These are phyloP conservation scores for Cynopterus brachyotis DNA, from an alignment of 2,113 vertebrate genomes.

Conservation along the genomic window DNA sequence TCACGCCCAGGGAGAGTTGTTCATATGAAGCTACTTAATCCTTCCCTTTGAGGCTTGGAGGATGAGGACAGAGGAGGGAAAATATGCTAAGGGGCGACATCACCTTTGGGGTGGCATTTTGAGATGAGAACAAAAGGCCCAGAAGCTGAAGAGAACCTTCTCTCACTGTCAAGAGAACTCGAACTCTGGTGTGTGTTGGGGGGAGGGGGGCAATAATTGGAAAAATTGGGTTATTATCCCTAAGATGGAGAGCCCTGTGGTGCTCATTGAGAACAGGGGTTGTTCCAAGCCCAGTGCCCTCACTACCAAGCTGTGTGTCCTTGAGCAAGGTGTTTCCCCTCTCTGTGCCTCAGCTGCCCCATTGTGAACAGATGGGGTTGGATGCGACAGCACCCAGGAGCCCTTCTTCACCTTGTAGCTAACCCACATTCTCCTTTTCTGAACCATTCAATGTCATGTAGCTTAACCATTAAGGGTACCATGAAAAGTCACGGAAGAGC, in stretches of 20 bases:
- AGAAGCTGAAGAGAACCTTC: not conserved
- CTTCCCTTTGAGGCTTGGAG: not conserved
- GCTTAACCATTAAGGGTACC: not conserved
- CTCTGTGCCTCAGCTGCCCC: not conserved
- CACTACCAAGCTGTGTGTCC: not conserved
- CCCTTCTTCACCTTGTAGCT: not conserved
- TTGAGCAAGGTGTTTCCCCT: not conserved
- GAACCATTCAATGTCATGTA: not conserved
- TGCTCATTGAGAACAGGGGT: not conserved
- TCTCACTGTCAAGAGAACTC: fast-evolving
- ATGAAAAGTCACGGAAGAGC: not conserved
- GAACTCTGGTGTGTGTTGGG: too few species aligned
- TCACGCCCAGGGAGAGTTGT: not conserved
- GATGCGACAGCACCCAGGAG: not conserved
- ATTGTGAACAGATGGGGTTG: not conserved
- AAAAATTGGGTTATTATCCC: not conserved
- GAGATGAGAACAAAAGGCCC: not conserved
- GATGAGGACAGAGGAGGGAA: too few species aligned
- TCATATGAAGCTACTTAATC: not conserved
- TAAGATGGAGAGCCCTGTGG: not conserved
- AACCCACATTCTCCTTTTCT: not conserved
- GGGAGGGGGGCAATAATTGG: too few species aligned
- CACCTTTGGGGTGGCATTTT: not conserved
- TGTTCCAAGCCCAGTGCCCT: not conserved
- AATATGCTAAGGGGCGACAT: not conserved